Evolutionary conservation across 2,888 invertebrate genomes (phyloP), one percentile per base, ranked within the genome.

Genomic region (Mythimna albipuncta): DNA sequence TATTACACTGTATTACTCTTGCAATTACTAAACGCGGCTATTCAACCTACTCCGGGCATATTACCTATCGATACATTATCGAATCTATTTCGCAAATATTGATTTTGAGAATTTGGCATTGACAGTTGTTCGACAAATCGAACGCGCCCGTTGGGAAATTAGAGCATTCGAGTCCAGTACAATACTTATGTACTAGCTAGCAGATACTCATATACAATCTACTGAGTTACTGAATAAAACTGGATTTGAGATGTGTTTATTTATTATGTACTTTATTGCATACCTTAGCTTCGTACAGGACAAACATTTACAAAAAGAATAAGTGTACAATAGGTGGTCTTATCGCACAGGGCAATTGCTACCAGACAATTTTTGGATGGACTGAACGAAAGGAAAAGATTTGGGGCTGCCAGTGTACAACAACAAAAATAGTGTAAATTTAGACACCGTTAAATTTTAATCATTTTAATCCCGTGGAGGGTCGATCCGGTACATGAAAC

Each of bases 121-220:
- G 80, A 82, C 84, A 63, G 68, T 74, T 73, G 82, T 79, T 76
- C 72, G 26, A 82, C 83, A 83, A 79, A 85, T 82, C 83, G 85
- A 79, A 85, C 73, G 67, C 76, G 69, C 62, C 85, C 85, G 63
- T n/a, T 77, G 85, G 85, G 85, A 85, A 85, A 85, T 85, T 85
- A 85, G 77, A 68, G 62, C 64, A 52, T 32, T 16, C 75, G 70
- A 57, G 75, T 59, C 67, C 65, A 52, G 61, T 59, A 66, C 68
- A 70, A 69, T 69, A 73, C 67, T 19, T 47, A 47, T 13, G 21
- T 50, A 63, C 32, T 19, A 50, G 76, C 26, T 26, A 1, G 5
- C 50, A 64, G 57, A 47, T 71, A 38, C 69, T 81, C 69, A 67
- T 73, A 35, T 62, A 83, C 72, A 75, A 71, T 73, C 55, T 54